A percentile compares a stretch with the other conserved stretches of the same genome.
phyloP scores from a whole-genome alignment of 2,888 invertebrate species.

The Rosalia funebris region DNA sequence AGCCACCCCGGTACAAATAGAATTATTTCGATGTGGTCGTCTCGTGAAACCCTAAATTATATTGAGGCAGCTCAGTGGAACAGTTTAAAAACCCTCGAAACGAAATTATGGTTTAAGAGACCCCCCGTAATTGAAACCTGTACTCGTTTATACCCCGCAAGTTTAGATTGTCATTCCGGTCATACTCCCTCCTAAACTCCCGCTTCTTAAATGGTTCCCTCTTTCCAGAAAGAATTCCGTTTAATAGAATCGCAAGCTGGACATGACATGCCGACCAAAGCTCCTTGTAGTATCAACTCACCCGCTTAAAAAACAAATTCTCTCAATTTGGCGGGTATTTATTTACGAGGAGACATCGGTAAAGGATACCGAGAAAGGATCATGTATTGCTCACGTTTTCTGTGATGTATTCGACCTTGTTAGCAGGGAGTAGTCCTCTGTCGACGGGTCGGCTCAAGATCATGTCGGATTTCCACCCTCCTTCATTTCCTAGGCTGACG shows the following conservation, averaged over 20 bases:
- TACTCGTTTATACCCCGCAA: background rate
- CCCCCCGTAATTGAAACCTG: background rate
- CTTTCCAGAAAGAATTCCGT: slow-evolving; percentile 11
- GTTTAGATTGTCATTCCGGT: slow-evolving; percentile 19
- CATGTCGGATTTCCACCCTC: slow-evolving; percentile 59
- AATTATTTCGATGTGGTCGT: too few species aligned
- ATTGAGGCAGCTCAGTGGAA: background rate
- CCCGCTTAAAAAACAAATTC: slow-evolving; percentile 39
- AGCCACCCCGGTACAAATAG: too few species aligned
- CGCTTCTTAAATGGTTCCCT: slow-evolving; percentile 15
- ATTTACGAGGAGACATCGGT: slow-evolving; percentile 33
- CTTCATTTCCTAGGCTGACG: slow-evolving; percentile 55
- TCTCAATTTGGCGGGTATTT: slow-evolving; percentile 39
- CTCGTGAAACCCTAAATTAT: background rate
- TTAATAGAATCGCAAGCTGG: slow-evolving; percentile 18
- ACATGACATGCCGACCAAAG: slow-evolving; percentile 22
- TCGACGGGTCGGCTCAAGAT: slow-evolving; percentile 53
- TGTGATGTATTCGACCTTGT: slow-evolving; percentile 49
- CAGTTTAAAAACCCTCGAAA: background rate
- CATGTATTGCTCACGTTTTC: slow-evolving; percentile 29
- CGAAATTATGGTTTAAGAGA: background rate
- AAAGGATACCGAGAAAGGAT: slow-evolving; percentile 30
- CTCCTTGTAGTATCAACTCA: slow-evolving; percentile 2
- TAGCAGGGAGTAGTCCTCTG: slow-evolving; percentile 50
- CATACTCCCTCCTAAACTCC: slow-evolving; percentile 4